phyloP scores from a whole-genome alignment of 2,113 vertebrate genomes.

The Megalops atlanticus region DNA sequence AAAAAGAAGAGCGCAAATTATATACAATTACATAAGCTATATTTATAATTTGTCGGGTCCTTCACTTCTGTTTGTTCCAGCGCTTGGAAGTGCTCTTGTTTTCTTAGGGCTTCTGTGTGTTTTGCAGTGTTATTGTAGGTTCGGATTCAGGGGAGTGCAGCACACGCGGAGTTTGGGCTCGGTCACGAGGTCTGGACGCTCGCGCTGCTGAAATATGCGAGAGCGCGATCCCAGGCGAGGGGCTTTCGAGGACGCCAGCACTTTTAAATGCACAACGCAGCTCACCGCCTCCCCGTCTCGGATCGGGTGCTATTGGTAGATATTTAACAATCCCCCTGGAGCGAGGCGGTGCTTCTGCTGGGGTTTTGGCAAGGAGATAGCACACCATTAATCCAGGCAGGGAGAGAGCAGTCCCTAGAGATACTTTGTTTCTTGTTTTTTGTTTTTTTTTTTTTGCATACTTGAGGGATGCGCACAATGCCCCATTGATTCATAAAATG shows the following conservation, averaged over 20 bases:
- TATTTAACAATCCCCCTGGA: background rate
- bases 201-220: background rate
- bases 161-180: constrained; percentile 30
- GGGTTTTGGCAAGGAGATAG: constrained; percentile 15
- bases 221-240: background rate
- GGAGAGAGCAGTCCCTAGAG: constrained; percentile 2
- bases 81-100: constrained; percentile 52
- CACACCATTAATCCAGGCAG: constrained; percentile 4
- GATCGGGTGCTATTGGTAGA: background rate
- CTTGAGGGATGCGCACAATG: constrained; percentile 19
- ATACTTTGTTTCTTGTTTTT: constrained; percentile 11
- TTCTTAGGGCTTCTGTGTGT: constrained; percentile 19
- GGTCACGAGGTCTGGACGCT: background rate
- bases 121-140: constrained; percentile 35
- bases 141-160: constrained; percentile 35
- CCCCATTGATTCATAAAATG: constrained; percentile 27
- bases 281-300: background rate
- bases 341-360: constrained; percentile 5
- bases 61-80: constrained; percentile 21
- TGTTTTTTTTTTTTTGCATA: constrained; percentile 20
- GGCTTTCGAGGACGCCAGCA: constrained; percentile 11
- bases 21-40: constrained; percentile 57
- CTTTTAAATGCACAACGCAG: background rate
- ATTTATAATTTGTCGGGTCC: constrained; percentile 54
- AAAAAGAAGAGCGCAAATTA: constrained; percentile 41